Evolutionary conservation across 2,888 invertebrate species (phyloP).

Genomic region (Plebejus argus): DNA sequence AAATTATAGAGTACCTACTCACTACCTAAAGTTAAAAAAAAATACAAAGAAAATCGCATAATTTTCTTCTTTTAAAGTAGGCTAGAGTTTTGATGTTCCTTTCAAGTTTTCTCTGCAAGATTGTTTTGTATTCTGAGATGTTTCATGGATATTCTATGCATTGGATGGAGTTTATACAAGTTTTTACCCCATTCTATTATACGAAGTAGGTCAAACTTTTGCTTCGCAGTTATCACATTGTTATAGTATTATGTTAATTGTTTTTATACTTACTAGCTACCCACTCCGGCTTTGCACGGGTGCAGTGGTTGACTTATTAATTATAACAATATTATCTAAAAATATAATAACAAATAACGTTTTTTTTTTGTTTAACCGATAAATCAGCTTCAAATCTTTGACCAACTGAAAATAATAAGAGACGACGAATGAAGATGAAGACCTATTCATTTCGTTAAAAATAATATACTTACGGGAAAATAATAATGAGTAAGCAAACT

Average conservation of each 20-base stretch:
- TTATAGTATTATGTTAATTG: neutral
- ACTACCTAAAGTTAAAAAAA: neutral
- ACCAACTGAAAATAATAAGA: too few species aligned
- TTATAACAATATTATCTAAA: neutral
- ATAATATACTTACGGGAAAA: too few species aligned
- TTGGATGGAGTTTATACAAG: neutral
- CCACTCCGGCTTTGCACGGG: neutral
- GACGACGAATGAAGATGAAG: too few species aligned
- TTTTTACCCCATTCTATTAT: neutral
- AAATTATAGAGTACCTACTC: neutral
- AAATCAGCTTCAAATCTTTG: too few species aligned
- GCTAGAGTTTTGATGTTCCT: conserved; percentile 13
- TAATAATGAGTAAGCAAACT: too few species aligned
- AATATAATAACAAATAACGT: too few species aligned
- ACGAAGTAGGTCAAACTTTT: neutral
- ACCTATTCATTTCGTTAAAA: too few species aligned
- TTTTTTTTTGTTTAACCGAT: too few species aligned
- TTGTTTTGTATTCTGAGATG: neutral
- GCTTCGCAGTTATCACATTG: neutral
- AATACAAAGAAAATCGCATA: neutral
- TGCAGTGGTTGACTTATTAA: too few species aligned
- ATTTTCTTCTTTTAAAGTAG: conserved; percentile 1
- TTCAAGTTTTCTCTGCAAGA: conserved; percentile 15
- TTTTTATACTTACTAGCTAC: neutral
- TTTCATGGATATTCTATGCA: neutral